Evolutionary conservation across 92 coral and sea anemone genomes (phyloP), one percentile per base, ranked within the genome.

Genomic region (Epizoanthus stellaris): DNA sequence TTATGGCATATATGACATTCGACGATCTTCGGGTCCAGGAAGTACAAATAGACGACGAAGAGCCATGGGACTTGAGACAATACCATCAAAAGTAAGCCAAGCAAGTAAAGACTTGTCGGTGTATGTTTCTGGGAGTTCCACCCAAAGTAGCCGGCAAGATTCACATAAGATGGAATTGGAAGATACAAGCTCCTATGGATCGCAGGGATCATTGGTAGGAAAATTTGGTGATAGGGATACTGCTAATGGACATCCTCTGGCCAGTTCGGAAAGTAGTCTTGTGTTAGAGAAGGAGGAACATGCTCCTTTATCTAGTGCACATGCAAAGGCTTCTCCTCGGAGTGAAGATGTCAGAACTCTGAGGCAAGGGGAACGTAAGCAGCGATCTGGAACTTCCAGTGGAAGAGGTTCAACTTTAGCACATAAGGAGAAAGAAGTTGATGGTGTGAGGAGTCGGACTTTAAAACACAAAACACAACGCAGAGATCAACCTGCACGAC

Each of bases 1-100:
- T 5, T 91, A 81, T 57, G 98, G 99, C 13, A 89, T 97, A 49
- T 97, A 97, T 68, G 99, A 97, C 85, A 89, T 97, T 2, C 93
- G 99, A 20, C 83, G 65, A 68, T 97, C 99, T 9, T 94, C 95
- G 20, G 99, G 99, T 1, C 99, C 99, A 66, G 99, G 99, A 39
- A 97, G 99, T 79, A 94, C 98, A 15, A 97, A 97, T 87, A 93
- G 99, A 53, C 93, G 95, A 20, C 75, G 99, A 52, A 86, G 89
- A 77, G 99, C 99, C 17, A 79, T 97, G 91, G 99, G 99, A 4
- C 86, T 91, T 45, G 63, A 89, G 2, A 93, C 95, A 45, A 77
- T 88, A 59, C 91, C 93, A 45, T 16, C 92, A 79, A 86, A 87
- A 57, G 87, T 47, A 45, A 80, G 62, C 21, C 83, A 87, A 59